Base-by-base conservation (phyloP, 2,888 invertebrate species). In the Leucoptera coffeella region DNA sequence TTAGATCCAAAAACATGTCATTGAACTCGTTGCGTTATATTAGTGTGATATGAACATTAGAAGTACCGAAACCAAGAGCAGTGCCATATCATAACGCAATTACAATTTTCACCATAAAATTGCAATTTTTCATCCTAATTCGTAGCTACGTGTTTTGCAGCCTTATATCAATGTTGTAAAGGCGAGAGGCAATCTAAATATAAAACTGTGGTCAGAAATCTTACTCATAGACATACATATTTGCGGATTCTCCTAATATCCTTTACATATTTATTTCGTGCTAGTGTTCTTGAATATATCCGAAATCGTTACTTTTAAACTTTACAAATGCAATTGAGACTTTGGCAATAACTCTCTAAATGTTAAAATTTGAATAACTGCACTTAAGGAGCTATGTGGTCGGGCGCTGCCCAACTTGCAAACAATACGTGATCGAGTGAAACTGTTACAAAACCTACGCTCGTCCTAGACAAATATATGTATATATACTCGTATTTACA, bases 111-210 rank as follows among this genome's bases (percentile, higher is more conserved):
- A 72, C 71, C 61, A 69, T 67, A 69, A 67, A 67, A 60, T 59
- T 58, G 52, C 51, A 48, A 45, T 48, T 47, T 28, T 55, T 47
- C 50, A 42, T 47, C 59, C 38, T 41, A 40, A 42, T 47, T 43
- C 43, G 57, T 47, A 46, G 54, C 72, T 72, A 72, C 65, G 71
- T 73, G 72, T 62, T 62, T 67, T 59, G 72, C 72, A 73, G 72
- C 72, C 72, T 71, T 65, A 62, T 61, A 64, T 67, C 67, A 72
- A 71, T 72, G 72, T 72, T 71, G 60, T 67, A 65, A 53, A 72
- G 72, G 72, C 71, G 73, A 74, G 74, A 75, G 75, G 75, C 75
- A 75, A 75, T 75, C 75, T 71, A 74, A 71, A 73, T 74, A 74
- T 73, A 74, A 72, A 72, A 72, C 61, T 55, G 72, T 72, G 69